These are phyloP conservation scores for Cryptus armator DNA, from an alignment of 2,888 invertebrate species.

Conservation along the genomic window DNA sequence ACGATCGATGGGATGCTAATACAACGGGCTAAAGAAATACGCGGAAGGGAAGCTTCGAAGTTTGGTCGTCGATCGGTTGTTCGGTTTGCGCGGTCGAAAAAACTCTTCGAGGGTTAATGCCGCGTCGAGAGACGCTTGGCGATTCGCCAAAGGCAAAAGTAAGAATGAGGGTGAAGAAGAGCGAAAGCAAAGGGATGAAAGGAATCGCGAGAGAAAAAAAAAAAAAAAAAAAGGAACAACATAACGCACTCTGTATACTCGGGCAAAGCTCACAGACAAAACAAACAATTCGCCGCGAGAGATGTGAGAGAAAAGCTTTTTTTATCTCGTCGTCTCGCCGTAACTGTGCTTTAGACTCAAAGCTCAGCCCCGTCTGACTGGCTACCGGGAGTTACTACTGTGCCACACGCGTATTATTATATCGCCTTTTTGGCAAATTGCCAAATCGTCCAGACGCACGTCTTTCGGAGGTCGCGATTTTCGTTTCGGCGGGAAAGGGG, in stretches of 20 bases:
- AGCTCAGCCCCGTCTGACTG: neutral
- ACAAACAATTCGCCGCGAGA: conserved; percentile 22
- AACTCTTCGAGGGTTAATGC: conserved; percentile 29
- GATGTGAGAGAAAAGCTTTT: conserved; percentile 2
- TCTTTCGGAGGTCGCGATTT: neutral
- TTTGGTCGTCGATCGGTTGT: too few species aligned
- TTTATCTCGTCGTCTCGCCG: conserved; percentile 7
- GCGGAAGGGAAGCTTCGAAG: neutral
- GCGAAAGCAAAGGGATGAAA: neutral
- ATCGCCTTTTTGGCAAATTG: conserved; percentile 23
- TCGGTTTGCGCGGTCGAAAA: neutral
- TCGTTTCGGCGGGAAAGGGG: neutral
- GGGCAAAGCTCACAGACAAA: conserved; percentile 21
- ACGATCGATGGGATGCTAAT: too few species aligned
- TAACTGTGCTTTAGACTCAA: neutral
- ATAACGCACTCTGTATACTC: neutral
- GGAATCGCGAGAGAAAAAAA: neutral
- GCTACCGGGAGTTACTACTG: too few species aligned
- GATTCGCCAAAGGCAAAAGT: conserved; percentile 32
- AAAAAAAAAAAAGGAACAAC: neutral
- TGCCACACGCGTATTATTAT: conserved; percentile 6
- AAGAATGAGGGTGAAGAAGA: conserved; percentile 4
- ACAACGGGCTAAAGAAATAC: neutral
- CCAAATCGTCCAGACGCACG: conserved; percentile 35
- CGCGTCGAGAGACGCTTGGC: conserved; percentile 43